Evolutionary conservation across 2,797 vertebrate species (phyloP).

Genomic region (Sebastes minor): DNA sequence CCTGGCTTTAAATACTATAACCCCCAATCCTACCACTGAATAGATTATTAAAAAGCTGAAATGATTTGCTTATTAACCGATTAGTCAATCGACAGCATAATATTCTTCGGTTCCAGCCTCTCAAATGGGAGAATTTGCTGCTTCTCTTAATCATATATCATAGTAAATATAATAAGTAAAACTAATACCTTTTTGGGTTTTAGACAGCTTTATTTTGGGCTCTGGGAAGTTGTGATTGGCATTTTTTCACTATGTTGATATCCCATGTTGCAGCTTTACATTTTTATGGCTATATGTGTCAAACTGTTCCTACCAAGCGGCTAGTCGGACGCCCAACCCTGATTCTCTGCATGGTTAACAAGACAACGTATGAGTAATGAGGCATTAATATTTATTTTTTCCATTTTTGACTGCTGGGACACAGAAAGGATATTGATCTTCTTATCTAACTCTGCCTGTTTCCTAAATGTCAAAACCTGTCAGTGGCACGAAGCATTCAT

Average conservation of each 20-base stretch:
- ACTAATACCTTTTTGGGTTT: not conserved
- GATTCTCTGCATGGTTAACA: not conserved
- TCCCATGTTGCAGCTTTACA: no score
- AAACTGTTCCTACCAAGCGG: fast-evolving
- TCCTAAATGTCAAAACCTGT: not conserved
- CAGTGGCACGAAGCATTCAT: not conserved
- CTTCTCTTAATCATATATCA: not conserved
- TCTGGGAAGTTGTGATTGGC: not conserved
- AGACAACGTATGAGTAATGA: not conserved
- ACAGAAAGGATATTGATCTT: not conserved
- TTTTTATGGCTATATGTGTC: not conserved
- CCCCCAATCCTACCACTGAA: no score
- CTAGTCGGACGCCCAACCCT: not conserved
- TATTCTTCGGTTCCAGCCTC: not conserved
- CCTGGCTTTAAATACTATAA: no score
- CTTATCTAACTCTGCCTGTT: not conserved
- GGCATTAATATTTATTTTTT: not conserved
- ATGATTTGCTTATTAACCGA: no score
- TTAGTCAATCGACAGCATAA: no score
- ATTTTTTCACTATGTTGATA: no score
- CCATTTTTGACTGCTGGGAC: not conserved
- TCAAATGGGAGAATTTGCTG: not conserved
- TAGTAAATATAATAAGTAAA: not conserved
- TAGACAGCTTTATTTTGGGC: not conserved
- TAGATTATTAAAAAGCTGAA: no score